These are phyloP conservation scores for Apodemia mormo DNA, from an alignment of 2,888 invertebrate species.

Conservation along the genomic window DNA sequence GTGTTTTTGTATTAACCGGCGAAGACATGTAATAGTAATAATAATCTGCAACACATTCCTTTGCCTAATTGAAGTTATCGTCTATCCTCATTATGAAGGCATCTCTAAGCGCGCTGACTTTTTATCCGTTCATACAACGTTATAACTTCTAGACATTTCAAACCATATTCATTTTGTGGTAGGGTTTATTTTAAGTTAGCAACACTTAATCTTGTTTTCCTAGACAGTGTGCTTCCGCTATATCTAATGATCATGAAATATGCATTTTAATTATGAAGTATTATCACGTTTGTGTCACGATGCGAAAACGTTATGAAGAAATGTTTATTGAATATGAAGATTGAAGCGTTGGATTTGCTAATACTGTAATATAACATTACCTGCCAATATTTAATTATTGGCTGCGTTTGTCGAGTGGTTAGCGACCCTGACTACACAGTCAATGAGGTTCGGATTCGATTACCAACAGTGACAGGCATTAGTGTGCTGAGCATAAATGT, in stretches of 20 bases:
- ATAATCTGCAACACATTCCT: conserved; percentile 1
- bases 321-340: neutral
- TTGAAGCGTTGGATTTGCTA: neutral
- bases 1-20: neutral
- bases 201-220: neutral
- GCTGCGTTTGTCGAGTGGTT: too few species aligned
- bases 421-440: too few species aligned
- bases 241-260: conserved; percentile 18
- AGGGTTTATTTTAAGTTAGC: neutral
- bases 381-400: too few species aligned
- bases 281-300: conserved; percentile 9
- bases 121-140: neutral
- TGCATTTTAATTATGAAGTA: conserved; percentile 12
- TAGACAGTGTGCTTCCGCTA: conserved; percentile 20
- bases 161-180: neutral
- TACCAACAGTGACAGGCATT: too few species aligned
- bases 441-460: too few species aligned
- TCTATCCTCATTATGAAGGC: neutral
- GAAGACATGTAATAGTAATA: neutral
- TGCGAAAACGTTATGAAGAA: conserved; percentile 6
- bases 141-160: neutral
- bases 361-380: neutral
- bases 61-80: neutral
- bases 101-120: conserved; percentile 4
- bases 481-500: too few species aligned